Evolutionary conservation across 2,888 invertebrate species (phyloP).

Genomic region (Tetragonisca angustula): DNA sequence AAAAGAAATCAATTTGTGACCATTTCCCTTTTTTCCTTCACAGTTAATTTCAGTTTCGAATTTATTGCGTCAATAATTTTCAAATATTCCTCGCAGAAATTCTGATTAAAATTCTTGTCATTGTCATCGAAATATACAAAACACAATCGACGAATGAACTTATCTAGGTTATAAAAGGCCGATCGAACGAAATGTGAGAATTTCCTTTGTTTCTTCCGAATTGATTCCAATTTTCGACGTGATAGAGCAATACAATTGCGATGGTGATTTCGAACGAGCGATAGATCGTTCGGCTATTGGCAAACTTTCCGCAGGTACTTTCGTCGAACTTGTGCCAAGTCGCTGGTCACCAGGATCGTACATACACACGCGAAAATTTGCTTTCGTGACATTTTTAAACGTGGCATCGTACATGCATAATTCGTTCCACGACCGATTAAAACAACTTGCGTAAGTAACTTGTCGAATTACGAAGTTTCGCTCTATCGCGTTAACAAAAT

Average conservation of each 20-base stretch:
- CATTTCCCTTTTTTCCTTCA: neutral
- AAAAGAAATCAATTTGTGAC: too few relatives aligned
- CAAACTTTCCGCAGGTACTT: neutral
- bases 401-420: neutral
- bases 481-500: constrained; percentile 9
- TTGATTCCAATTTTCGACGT: neutral
- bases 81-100: neutral
- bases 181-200: neutral
- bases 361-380: neutral
- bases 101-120: neutral
- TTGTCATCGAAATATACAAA: neutral
- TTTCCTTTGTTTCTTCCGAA: neutral
- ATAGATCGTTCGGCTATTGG: neutral
- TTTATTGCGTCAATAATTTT: neutral
- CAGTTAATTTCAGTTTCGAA: neutral
- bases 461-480: constrained; percentile 36
- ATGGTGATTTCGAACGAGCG: neutral
- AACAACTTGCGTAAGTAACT: constrained; percentile 25
- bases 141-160: neutral
- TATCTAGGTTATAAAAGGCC: neutral
- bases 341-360: neutral
- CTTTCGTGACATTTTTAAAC: constrained; percentile 9
- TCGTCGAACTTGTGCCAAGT: neutral
- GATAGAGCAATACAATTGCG: too few relatives aligned
- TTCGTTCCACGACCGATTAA: constrained; percentile 7